phyloP scores from a whole-genome alignment of 2,113 vertebrate genomes.

The Rhea americana region DNA sequence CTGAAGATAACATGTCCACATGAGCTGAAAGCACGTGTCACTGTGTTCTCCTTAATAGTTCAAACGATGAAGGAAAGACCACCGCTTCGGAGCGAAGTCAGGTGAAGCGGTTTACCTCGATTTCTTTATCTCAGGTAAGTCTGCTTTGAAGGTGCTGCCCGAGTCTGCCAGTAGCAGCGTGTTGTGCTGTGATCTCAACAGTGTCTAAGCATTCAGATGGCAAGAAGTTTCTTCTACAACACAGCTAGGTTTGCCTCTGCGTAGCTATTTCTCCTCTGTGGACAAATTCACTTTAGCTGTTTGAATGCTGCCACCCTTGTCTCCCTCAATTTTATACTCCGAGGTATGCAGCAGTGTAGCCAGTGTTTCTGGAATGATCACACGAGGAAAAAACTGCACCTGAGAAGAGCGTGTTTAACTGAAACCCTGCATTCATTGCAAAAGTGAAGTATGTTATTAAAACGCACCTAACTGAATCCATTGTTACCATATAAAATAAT shows the following conservation, averaged over 20 bases:
- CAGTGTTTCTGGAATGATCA: neutral
- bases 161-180: neutral
- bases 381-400: neutral
- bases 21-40: neutral
- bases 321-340: neutral
- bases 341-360: neutral
- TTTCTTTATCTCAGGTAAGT: constrained; percentile 43
- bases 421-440: neutral
- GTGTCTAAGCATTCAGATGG: neutral
- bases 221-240: neutral
- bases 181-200: neutral
- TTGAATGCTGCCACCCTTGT: neutral
- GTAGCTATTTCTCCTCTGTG: too few species aligned
- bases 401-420: neutral
- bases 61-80: neutral
- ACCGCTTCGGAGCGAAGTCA: neutral
- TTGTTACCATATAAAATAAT: neutral
- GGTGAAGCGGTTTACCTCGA: neutral
- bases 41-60: neutral
- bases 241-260: neutral
- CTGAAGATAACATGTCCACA: neutral
- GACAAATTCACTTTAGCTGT: neutral
- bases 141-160: neutral
- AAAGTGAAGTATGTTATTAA: neutral
- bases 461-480: neutral